Evolutionary conservation across 2,888 invertebrate genomes (phyloP).

Genomic region (Microctonus brassicae): DNA sequence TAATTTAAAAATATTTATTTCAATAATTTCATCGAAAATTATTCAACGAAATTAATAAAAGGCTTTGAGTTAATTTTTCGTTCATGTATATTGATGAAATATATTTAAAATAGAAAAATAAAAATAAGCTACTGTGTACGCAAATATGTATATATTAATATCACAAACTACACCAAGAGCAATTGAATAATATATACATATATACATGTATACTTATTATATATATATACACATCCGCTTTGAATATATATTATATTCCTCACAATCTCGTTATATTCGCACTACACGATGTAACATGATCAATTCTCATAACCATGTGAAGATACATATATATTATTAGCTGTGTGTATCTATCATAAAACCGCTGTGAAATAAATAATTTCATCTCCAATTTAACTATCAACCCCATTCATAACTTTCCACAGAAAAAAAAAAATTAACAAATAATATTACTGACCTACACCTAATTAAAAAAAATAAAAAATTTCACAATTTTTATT

Average conservation of each 20-base stretch:
- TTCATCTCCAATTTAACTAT: background rate
- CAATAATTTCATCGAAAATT: no score
- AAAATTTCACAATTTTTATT: background rate
- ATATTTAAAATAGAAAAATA: no score
- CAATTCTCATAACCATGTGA: background rate
- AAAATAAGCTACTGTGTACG: background rate
- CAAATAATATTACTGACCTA: background rate
- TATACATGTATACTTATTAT: no score
- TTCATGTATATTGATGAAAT: background rate
- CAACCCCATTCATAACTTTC: background rate
- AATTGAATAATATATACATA: background rate
- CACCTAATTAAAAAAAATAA: no score
- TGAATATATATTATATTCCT: conserved; percentile 21
- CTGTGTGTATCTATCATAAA: background rate
- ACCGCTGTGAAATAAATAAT: background rate
- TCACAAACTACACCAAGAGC: no score
- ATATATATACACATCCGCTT: background rate
- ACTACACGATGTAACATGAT: conserved; percentile 14
- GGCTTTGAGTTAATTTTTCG: background rate
- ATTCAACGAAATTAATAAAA: no score
- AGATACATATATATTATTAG: background rate
- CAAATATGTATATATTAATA: no score
- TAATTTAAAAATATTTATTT: no score
- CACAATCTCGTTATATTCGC: conserved; percentile 12
- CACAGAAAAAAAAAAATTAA: background rate